Base-by-base conservation (phyloP, 1,140 invertebrate genomes). In the Halesus radiatus region DNA sequence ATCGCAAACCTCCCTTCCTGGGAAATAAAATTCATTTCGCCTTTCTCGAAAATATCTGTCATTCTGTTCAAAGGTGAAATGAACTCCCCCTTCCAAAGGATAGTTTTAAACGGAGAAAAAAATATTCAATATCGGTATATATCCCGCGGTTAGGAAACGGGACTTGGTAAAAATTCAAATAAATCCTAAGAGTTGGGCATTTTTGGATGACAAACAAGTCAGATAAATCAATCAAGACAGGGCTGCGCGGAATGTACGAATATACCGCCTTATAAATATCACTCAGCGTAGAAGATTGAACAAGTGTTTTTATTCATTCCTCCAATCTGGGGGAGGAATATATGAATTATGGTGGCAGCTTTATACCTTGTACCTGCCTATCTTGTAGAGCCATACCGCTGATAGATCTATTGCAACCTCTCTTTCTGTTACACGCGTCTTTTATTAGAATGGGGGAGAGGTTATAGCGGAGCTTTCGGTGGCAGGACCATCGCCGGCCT, bases 191-290 rank as follows among this genome's bases (percentile, higher is more conserved):
- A 80, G 50, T 70, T 77, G 62, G 73, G 83, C 84, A 56, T 58
- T 75, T 26, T 58, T 75, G 52, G 85, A 87, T 89, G 88, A 90
- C 89, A 90, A 90, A 90, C 89, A 90, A 90, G 87, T 89, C 86
- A 86, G 86, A 90, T 90, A 90, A 89, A 90, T 90, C 89, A 90
- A 90, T 90, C 89, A 89, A 37, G 78, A 85, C 86, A 88, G 88
- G 87, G 87, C 88, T 88, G 88, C 84, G 73, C 22, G 6, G 29
- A 78, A 50, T 29, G 45, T 76, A n/a, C n/a, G n/a, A n/a, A n/a
- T n/a, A 76, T 75, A 62, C 70, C 70, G 70, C 58, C 78, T 79
- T 79, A 74, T 79, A 79, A 79, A 80, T 80, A 82, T 82, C 80
- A 72, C 75, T 78, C 78, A 58, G 72, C 79, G 73, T 58, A 73